phyloP scores from a whole-genome alignment of 2,888 invertebrate genomes.

The Synanthedon vespiformis region DNA sequence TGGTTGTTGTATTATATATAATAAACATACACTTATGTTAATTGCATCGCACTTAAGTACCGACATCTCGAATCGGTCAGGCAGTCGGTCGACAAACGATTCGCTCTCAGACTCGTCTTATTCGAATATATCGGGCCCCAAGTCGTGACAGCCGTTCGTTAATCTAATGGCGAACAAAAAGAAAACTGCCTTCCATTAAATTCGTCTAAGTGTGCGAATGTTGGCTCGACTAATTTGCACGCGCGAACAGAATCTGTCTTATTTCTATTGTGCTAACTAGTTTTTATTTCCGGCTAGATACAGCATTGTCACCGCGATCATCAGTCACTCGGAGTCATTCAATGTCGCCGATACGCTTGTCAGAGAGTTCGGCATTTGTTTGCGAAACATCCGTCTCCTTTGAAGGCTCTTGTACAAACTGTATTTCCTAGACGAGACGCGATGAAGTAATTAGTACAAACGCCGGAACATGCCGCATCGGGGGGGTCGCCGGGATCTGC shows the following conservation, averaged over 20 bases:
- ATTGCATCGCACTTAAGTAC: too few species aligned
- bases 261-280: conserved; percentile 32
- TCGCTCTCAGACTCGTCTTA: neutral
- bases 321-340: conserved; percentile 17
- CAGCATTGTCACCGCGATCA: conserved; percentile 8
- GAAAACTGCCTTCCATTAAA: conserved; percentile 47
- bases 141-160: conserved; percentile 62
- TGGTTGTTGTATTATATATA: too few species aligned
- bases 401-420: too few species aligned
- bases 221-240: conserved; percentile 55
- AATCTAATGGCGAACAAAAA: conserved; percentile 57
- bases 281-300: conserved; percentile 41
- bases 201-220: conserved; percentile 36
- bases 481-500: conserved; percentile 49
- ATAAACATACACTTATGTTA: too few species aligned
- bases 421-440: conserved; percentile 14
- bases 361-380: conserved; percentile 3
- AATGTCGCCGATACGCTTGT: conserved; percentile 12
- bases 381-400: neutral
- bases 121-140: conserved; percentile 21
- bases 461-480: conserved; percentile 53
- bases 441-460: conserved; percentile 58
- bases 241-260: conserved; percentile 44
- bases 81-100: too few species aligned
- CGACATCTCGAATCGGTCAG: too few species aligned